These are phyloP conservation scores for Martes martes DNA, from an alignment of 2,113 vertebrate genomes.

Conservation along the genomic window DNA sequence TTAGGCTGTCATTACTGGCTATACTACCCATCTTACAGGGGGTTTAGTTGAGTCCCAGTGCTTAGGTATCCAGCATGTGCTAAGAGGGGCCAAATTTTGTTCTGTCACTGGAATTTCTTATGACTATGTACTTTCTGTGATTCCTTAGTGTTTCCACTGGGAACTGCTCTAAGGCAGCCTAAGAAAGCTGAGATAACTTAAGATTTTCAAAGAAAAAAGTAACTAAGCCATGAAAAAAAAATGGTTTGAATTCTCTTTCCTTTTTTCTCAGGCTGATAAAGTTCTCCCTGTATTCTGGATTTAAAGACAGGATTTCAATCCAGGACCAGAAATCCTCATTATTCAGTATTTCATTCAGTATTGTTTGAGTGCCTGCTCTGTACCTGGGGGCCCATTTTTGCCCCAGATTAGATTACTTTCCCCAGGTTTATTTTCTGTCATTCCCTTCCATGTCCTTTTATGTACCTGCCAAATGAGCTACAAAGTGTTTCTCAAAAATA, in stretches of 20 bases:
- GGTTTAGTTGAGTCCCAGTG: background rate
- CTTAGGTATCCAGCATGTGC: background rate
- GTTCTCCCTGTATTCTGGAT: background rate
- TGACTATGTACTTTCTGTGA: background rate
- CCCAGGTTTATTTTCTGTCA: background rate
- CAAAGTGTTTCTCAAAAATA: background rate
- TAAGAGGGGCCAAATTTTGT: background rate
- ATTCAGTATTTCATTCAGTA: background rate
- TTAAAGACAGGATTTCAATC: background rate
- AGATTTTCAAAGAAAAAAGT: slow-evolving; percentile 19
- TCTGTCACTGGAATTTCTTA: background rate
- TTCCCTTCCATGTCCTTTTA: slow-evolving; percentile 10
- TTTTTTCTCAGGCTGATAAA: background rate
- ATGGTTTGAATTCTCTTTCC: background rate
- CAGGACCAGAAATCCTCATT: background rate
- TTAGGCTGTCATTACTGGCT: background rate
- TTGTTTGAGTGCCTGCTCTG: background rate
- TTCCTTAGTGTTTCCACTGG: background rate
- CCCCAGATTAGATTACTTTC: background rate
- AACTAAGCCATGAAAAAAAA: background rate
- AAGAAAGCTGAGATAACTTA: slow-evolving; percentile 23
- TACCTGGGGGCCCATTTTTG: background rate
- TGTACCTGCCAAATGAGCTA: background rate
- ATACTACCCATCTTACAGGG: background rate
- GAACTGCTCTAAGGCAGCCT: background rate